Evolutionary conservation across 64 coral and sea anemone species (phyloP).

Genomic region (Trachythela sp.): DNA sequence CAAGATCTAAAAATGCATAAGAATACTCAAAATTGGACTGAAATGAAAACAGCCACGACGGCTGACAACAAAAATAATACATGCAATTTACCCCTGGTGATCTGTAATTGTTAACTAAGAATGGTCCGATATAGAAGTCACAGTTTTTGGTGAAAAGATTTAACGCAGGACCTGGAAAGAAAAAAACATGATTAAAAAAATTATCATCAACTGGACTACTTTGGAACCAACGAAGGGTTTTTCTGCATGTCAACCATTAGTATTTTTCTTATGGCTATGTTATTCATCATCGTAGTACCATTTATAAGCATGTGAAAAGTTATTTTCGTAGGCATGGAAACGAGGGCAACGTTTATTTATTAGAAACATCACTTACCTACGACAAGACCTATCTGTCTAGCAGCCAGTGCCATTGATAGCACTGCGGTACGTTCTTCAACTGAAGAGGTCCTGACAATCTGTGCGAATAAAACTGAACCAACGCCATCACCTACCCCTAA

Average conservation of each 20-base stretch:
- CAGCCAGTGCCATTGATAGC: neutral
- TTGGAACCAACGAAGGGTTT: no score
- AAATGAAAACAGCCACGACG: neutral
- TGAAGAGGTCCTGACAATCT: neutral
- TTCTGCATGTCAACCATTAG: no score
- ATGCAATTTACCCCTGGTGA: constrained; percentile 68
- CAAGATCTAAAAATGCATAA: constrained; percentile 57
- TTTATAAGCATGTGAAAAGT: no score
- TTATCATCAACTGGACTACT: neutral
- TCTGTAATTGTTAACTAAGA: constrained; percentile 61
- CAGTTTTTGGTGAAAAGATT: constrained; percentile 72
- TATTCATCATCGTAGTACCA: no score
- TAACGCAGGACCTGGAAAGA: constrained; percentile 64
- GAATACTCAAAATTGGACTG: neutral
- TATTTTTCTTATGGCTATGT: no score
- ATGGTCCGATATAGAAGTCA: constrained; percentile 74
- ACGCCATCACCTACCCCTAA: constrained; percentile 10
- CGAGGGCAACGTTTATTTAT: neutral
- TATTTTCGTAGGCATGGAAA: neutral
- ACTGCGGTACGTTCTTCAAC: constrained; percentile 1
- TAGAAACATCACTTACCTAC: neutral
- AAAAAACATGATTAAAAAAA: neutral
- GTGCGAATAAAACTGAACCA: constrained; percentile 14
- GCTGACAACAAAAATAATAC: neutral
- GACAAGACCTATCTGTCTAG: neutral